phyloP scores from a whole-genome alignment of 2,113 vertebrate genomes.

The Aix galericulata region DNA sequence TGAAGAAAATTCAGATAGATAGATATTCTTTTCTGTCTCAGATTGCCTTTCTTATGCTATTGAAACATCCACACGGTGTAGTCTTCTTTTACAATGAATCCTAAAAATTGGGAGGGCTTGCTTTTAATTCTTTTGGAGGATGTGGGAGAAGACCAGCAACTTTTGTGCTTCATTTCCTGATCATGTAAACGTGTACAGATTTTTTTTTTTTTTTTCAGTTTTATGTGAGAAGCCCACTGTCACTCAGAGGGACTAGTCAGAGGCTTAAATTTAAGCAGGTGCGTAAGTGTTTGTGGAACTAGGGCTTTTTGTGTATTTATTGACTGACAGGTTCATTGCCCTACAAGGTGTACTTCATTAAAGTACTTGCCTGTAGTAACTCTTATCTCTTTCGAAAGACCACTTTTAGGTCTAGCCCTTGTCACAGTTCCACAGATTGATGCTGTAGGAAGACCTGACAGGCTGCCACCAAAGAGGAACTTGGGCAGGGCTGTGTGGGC shows the following conservation, averaged over 20 bases:
- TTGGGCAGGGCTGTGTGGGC: background rate
- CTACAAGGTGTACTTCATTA: background rate
- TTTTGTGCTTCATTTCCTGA: background rate
- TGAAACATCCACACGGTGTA: background rate
- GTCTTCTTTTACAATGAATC: background rate
- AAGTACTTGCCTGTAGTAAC: background rate
- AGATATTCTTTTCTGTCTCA: background rate
- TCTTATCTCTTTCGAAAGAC: background rate
- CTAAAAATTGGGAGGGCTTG: background rate
- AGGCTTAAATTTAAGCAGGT: constrained; percentile 34
- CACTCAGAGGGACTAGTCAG: background rate
- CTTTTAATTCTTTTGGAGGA: constrained; percentile 10
- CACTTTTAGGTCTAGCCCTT: background rate
- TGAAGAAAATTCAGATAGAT: background rate
- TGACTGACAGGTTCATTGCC: background rate
- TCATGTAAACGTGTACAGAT: background rate
- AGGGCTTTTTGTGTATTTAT: constrained; percentile 14
- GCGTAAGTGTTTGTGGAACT: background rate
- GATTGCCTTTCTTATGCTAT: background rate
- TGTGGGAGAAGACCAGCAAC: background rate
- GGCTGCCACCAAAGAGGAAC: background rate
- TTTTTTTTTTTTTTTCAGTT: background rate
- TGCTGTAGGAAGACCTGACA: background rate
- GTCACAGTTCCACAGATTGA: background rate
- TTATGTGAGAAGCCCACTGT: background rate